A percentile compares a stretch with the other conserved stretches of the same genome.
Conservation (phyloP, 2,888 invertebrate species). For the Notodonta ziczac region DNA sequence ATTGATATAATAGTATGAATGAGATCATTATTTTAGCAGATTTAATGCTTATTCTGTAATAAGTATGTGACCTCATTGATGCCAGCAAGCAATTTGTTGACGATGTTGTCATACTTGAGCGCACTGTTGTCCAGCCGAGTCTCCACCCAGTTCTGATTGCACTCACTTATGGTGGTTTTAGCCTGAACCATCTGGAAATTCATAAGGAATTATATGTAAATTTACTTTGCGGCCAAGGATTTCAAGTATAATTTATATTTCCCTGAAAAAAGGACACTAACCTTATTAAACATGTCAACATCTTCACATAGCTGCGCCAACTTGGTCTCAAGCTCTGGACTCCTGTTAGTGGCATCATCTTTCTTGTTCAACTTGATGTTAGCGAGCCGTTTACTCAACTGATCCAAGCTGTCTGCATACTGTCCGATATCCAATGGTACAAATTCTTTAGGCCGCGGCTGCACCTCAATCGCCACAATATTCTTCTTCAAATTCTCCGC, state of each 20-base stretch:
- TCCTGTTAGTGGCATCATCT: constrained; percentile 48
- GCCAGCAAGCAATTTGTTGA: constrained; percentile 65
- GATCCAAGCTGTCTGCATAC: constrained; percentile 64
- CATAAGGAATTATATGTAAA: no score
- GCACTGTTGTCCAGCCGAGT: constrained; percentile 42
- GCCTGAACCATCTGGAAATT: constrained; percentile 68
- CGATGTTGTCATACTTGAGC: constrained; percentile 60
- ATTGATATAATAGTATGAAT: no score
- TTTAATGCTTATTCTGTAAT: constrained; percentile 49
- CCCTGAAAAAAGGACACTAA: constrained; percentile 20
- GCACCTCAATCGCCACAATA: constrained; percentile 35
- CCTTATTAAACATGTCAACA: constrained; percentile 71
- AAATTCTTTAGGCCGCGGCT: constrained; percentile 34
- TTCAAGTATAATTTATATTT: no score
- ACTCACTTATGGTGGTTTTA: constrained; percentile 58
- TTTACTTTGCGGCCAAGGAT: no score
- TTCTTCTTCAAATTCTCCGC: constrained; percentile 66
- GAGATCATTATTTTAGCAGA: not conserved
- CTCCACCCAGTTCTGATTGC: constrained; percentile 52
- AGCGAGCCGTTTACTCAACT: constrained; percentile 63
- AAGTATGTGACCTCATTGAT: constrained; percentile 73
- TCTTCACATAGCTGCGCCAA: constrained; percentile 62
- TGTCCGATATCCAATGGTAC: constrained; percentile 57
- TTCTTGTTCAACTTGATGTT: constrained; percentile 59
- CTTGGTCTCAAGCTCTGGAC: constrained; percentile 63